phyloP scores from a whole-genome alignment of 2,888 invertebrate species.

The Lithosia quadra region DNA sequence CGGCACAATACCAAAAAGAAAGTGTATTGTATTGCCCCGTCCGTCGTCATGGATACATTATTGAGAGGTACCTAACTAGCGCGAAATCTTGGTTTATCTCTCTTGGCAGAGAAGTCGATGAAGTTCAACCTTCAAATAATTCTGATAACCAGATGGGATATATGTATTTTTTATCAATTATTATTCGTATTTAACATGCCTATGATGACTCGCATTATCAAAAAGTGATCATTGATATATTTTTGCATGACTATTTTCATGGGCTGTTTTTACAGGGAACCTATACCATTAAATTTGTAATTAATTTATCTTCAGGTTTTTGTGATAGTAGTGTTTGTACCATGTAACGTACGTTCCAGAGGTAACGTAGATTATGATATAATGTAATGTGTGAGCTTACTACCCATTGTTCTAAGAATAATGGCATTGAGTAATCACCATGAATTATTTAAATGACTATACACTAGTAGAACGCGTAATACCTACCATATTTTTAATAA shows the following conservation, averaged over 20 bases:
- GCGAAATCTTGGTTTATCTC: not conserved
- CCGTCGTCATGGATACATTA: not conserved
- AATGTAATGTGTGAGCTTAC: not conserved
- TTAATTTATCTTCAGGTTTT: no score
- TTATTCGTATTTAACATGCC: no score
- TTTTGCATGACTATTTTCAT: no score
- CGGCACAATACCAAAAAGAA: not conserved
- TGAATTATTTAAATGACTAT: not conserved
- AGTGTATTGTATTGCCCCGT: not conserved
- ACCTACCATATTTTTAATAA: not conserved
- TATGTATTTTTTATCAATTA: no score
- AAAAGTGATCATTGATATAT: no score
- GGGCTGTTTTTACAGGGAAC: no score
- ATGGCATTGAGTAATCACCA: not conserved
- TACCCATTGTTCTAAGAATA: conserved; percentile 12
- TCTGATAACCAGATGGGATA: no score
- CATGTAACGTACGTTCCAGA: no score
- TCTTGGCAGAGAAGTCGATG: not conserved
- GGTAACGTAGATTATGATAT: conserved; percentile 3
- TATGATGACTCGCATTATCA: no score
- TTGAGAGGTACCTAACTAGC: not conserved
- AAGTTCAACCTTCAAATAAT: no score
- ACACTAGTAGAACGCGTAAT: not conserved
- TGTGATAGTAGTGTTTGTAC: not conserved
- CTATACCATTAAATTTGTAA: no score